Evolutionary conservation across 2,888 invertebrate genomes (phyloP).

Genomic region (Mamestra brassicae): DNA sequence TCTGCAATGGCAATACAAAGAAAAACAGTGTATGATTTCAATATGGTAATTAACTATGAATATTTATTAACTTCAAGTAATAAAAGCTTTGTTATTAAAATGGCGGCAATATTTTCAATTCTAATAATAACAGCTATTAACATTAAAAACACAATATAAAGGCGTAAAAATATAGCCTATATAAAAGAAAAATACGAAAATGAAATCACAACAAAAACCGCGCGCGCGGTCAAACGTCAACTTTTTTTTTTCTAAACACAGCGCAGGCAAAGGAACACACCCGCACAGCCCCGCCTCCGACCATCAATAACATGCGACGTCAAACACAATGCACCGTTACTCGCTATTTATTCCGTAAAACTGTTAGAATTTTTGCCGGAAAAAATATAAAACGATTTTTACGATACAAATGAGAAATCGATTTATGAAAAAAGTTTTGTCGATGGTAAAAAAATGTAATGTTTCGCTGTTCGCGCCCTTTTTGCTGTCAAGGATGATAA

Average conservation of each 20-base stretch:
- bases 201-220: slow-evolving; percentile 58
- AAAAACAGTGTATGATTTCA: not conserved
- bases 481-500: slow-evolving; percentile 54
- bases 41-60: not conserved
- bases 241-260: slow-evolving; percentile 66
- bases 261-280: slow-evolving; percentile 73
- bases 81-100: not conserved
- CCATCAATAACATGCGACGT: slow-evolving; percentile 80
- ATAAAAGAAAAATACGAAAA: slow-evolving; percentile 38
- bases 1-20: not conserved
- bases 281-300: slow-evolving; percentile 77
- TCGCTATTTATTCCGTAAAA: slow-evolving; percentile 68
- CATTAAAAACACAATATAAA: not conserved
- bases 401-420: slow-evolving; percentile 64
- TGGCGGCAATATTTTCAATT: not conserved
- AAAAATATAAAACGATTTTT: slow-evolving; percentile 62
- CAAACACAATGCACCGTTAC: slow-evolving; percentile 76
- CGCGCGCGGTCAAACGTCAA: slow-evolving; percentile 67
- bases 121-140: slow-evolving; percentile 5
- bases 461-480: slow-evolving; percentile 55
- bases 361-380: slow-evolving; percentile 65
- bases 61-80: not conserved
- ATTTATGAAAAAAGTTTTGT: slow-evolving; percentile 52
- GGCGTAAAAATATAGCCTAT: slow-evolving; percentile 8
- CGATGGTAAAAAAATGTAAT: slow-evolving; percentile 19